Conservation (phyloP, 2,888 invertebrate species). For the Drosophila affinis region DNA sequence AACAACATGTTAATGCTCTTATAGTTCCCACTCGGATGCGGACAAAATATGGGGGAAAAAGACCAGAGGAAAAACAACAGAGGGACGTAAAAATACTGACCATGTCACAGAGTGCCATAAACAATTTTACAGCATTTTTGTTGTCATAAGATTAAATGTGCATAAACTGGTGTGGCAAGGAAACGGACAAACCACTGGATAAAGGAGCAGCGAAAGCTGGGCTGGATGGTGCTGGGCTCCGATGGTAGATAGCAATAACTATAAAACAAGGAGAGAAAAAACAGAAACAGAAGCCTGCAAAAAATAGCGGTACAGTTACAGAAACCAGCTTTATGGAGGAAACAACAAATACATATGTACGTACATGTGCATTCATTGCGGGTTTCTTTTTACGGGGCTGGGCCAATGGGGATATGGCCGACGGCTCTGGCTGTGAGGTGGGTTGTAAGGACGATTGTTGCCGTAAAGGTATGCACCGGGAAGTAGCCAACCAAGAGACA, state of each 20-base stretch:
- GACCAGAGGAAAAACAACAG: slow-evolving; percentile 2
- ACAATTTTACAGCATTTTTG: slow-evolving; percentile 77
- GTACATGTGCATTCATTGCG: slow-evolving; percentile 41
- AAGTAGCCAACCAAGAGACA: slow-evolving; percentile 37
- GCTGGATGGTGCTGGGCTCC: slow-evolving; percentile 10
- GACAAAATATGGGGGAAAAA: slow-evolving; percentile 21
- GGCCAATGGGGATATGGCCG: not conserved
- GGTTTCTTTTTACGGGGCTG: slow-evolving; percentile 33
- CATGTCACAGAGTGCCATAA: slow-evolving; percentile 74
- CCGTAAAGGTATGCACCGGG: slow-evolving; percentile 61
- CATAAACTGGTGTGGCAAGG: slow-evolving; percentile 59
- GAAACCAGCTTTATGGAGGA: slow-evolving; percentile 54
- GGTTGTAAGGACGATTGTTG: slow-evolving; percentile 25
- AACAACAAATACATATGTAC: slow-evolving; percentile 28
- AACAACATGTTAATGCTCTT: slow-evolving; percentile 39
- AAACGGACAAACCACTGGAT: not conserved
- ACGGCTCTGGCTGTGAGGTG: slow-evolving; percentile 17
- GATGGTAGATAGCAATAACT: slow-evolving; percentile 71
- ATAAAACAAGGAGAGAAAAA: slow-evolving; percentile 68
- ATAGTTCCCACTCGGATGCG: slow-evolving; percentile 36
- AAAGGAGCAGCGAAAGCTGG: slow-evolving; percentile 18
- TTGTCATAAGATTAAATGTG: slow-evolving; percentile 78
- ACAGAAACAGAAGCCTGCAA: slow-evolving; percentile 5
- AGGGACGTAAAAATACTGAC: slow-evolving; percentile 64
- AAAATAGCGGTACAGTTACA: slow-evolving; percentile 28